phyloP scores from a whole-genome alignment of 2,797 vertebrate species.

The Psittacula echo region DNA sequence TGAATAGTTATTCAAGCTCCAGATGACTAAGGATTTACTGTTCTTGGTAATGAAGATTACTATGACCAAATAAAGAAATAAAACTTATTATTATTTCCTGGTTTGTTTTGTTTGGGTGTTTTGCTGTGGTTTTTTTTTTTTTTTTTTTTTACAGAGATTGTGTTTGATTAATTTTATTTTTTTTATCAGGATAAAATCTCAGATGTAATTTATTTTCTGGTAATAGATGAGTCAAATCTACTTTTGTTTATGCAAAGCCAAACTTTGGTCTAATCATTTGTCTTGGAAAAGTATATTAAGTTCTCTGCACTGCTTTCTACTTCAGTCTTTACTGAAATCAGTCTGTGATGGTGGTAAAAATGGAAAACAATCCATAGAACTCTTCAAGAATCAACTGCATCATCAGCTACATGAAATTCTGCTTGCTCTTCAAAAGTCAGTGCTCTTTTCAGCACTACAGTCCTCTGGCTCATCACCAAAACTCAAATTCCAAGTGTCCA shows the following conservation, averaged over 20 bases:
- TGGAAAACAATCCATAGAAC: neutral
- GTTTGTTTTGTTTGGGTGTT: too few relatives aligned
- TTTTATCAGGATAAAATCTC: neutral
- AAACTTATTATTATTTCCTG: neutral
- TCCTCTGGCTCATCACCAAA: neutral
- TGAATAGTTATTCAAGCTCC: neutral
- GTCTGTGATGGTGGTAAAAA: neutral
- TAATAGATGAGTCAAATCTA: neutral
- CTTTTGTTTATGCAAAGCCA: neutral
- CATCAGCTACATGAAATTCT: neutral
- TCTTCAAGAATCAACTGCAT: neutral
- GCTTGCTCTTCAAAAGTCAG: neutral
- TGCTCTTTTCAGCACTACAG: neutral
- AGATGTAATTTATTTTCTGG: neutral
- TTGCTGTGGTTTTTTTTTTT: too few relatives aligned
- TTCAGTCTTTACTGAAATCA: neutral
- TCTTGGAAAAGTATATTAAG: neutral
- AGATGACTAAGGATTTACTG: neutral
- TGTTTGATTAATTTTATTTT: neutral
- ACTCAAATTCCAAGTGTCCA: neutral
- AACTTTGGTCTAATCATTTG: neutral
- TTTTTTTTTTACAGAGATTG: neutral
- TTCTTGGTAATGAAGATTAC: neutral
- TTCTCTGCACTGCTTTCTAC: neutral
- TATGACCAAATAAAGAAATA: neutral